Conservation (phyloP, 2,797 vertebrate species). For the Hyperoplus immaculatus region DNA sequence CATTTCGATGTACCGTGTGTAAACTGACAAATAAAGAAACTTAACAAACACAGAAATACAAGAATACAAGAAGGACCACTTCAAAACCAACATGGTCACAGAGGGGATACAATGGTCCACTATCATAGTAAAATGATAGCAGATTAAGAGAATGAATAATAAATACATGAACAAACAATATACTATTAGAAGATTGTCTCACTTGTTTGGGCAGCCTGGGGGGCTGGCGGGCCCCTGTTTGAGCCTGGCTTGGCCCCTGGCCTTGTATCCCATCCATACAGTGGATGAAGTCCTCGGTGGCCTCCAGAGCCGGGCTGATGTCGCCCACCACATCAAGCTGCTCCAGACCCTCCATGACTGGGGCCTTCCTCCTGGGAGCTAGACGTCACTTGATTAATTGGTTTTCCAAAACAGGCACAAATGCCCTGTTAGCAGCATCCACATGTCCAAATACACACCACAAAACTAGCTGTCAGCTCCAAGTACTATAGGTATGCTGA, state of each 20-base stretch:
- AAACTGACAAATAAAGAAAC: no score
- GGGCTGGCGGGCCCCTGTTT: constrained; percentile 61
- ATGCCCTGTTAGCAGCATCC: constrained; percentile 33
- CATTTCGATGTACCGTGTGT: no score
- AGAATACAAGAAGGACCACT: no score
- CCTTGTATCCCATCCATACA: constrained; percentile 89
- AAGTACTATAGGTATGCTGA: neutral
- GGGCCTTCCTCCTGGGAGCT: constrained; percentile 20
- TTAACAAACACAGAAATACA: no score
- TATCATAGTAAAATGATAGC: no score
- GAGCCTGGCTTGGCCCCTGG: constrained; percentile 83
- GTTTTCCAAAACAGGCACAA: constrained; percentile 41
- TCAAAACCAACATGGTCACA: no score
- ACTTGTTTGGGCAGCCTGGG: constrained; percentile 50
- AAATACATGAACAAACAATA: no score
- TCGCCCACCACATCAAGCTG: constrained; percentile 90
- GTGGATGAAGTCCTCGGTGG: constrained; percentile 95
- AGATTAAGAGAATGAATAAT: no score
- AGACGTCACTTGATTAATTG: constrained; percentile 32
- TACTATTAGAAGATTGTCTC: no score
- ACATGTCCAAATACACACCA: constrained; percentile 45
- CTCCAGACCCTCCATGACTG: constrained; percentile 92
- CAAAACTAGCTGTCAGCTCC: constrained; percentile 4
- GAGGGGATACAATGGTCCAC: no score
- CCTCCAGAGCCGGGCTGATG: constrained; percentile 97